Percentiles rank a stretch among this genome's conserved stretches.
phyloP scores from a whole-genome alignment of 2,888 invertebrate species.

The Pachliopta kotzebuea region DNA sequence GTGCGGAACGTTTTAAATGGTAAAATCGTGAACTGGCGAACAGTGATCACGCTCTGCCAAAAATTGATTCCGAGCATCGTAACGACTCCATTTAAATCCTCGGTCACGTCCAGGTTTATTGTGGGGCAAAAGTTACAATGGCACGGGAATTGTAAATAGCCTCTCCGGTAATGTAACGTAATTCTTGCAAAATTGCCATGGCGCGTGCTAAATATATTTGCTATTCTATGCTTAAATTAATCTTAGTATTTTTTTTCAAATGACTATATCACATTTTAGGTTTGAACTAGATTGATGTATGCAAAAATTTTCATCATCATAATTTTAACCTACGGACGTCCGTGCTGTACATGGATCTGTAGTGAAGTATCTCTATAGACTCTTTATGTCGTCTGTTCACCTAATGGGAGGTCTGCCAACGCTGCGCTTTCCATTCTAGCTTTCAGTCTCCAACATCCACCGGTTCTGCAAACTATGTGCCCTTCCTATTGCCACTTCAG shows the following conservation, averaged over 20 bases:
- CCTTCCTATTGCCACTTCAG: too few species aligned
- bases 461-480: too few species aligned
- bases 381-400: too few species aligned
- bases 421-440: too few species aligned
- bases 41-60: slow-evolving; percentile 20
- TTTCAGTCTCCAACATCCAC: too few species aligned
- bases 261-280: too few species aligned
- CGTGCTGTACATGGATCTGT: too few species aligned
- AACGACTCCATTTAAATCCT: slow-evolving; percentile 55
- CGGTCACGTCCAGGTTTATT: slow-evolving; percentile 69
- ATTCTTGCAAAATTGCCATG: slow-evolving; percentile 49
- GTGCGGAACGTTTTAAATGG: not conserved
- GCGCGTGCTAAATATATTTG: slow-evolving; percentile 1
- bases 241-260: not conserved
- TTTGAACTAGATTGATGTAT: too few species aligned
- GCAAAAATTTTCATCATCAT: too few species aligned
- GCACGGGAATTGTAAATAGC: slow-evolving; percentile 53
- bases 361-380: too few species aligned
- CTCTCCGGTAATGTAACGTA: slow-evolving; percentile 52
- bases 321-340: too few species aligned
- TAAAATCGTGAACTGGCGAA: slow-evolving; percentile 5
- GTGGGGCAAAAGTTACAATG: slow-evolving; percentile 71
- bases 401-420: too few species aligned
- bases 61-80: slow-evolving; percentile 24
- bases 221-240: not conserved